Conservation (phyloP, 2,113 vertebrate species). For the Otis tarda region DNA sequence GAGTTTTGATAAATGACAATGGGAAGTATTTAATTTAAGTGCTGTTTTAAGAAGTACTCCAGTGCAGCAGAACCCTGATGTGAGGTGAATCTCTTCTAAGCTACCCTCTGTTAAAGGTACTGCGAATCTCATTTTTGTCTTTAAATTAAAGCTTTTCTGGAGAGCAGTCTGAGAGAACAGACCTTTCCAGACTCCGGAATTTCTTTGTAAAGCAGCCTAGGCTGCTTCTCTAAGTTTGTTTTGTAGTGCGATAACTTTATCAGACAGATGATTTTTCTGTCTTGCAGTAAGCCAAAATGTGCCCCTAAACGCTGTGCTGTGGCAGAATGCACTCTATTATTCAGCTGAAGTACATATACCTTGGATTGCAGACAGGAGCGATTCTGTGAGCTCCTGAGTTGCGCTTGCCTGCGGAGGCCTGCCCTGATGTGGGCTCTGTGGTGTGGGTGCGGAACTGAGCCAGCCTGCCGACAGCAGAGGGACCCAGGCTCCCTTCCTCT, state of each 20-base stretch:
- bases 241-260: background rate
- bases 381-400: background rate
- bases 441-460: background rate
- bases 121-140: background rate
- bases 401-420: background rate
- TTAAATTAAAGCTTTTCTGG: background rate
- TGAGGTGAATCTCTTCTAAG: background rate
- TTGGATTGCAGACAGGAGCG: background rate
- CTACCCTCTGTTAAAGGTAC: background rate
- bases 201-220: background rate
- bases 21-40: background rate
- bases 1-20: background rate
- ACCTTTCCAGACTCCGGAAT: background rate
- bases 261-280: background rate
- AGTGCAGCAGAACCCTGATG: background rate
- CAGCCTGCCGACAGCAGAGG: conserved; percentile 57
- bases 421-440: background rate
- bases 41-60: background rate
- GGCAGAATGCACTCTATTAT: background rate
- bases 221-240: background rate
- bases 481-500: conserved; percentile 52
- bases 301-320: background rate
- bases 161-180: background rate
- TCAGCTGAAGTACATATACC: background rate
- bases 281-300: background rate